These are phyloP conservation scores for Phrynosoma blainvillii DNA, from an alignment of 2,113 vertebrate species.

Conservation along the genomic window DNA sequence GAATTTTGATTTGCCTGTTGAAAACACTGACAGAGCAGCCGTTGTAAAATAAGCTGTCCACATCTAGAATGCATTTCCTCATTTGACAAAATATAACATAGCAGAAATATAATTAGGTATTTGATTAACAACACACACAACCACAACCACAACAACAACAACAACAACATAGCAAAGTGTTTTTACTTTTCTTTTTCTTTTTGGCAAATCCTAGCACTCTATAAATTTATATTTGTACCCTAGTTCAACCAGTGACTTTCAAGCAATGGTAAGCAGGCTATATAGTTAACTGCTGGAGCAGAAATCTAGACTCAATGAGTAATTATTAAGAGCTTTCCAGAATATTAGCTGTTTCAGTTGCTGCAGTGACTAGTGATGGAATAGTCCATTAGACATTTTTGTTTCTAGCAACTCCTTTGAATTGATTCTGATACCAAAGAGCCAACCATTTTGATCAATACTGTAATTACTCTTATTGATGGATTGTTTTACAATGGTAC, in stretches of 20 bases:
- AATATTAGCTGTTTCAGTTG: slow-evolving; percentile 82
- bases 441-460: slow-evolving; percentile 83
- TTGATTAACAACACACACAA: slow-evolving; percentile 65
- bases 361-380: slow-evolving; percentile 78
- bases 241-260: slow-evolving; percentile 75
- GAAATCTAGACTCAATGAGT: slow-evolving; percentile 82
- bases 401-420: slow-evolving; percentile 77
- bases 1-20: slow-evolving; percentile 61
- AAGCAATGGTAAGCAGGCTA: slow-evolving; percentile 71
- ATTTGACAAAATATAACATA: slow-evolving; percentile 68
- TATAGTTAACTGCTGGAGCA: slow-evolving; percentile 76
- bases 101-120: slow-evolving; percentile 72
- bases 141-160: slow-evolving; percentile 39
- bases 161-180: slow-evolving; percentile 54
- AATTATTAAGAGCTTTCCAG: slow-evolving; percentile 85
- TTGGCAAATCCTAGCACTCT: slow-evolving; percentile 57
- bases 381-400: slow-evolving; percentile 84
- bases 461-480: slow-evolving; percentile 87
- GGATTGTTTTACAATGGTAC: slow-evolving; percentile 84
- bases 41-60: slow-evolving; percentile 68
- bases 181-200: slow-evolving; percentile 40
- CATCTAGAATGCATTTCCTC: slow-evolving; percentile 63
- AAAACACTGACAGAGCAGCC: slow-evolving; percentile 57
- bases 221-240: slow-evolving; percentile 59
- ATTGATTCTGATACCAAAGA: slow-evolving; percentile 85